Evolutionary conservation across 2,797 vertebrate genomes (phyloP), one percentile per base, ranked within the genome.

Genomic region (Karalla daura): DNA sequence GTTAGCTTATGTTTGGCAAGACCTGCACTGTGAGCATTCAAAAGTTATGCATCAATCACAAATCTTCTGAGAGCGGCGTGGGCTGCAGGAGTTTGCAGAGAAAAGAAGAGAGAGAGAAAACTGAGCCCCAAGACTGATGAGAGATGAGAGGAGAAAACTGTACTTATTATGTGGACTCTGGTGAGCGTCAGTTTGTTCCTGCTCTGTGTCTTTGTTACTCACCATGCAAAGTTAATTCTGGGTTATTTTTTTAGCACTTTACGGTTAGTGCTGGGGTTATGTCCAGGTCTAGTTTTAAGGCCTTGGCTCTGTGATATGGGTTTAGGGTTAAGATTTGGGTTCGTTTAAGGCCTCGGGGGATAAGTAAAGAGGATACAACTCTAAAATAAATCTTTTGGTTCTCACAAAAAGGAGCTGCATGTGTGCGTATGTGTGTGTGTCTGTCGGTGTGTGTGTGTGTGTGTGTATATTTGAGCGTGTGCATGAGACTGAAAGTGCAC

Each of bases 361-460:
- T 74, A 45, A 35, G 36, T 14, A 54, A 63, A 66, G 43, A 47
- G 5, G 21, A 56, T 15, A 45, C 0, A 1, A 24, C 14, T 53
- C 45, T 18, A 64, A 45, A 63, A 70, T 64, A 56, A 65, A 45
- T 59, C 15, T 18, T n/a, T 51, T 24, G 23, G 10, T 55, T 49
- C 20, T 35, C 33, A 60, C 30, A 71, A 64, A 33, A n/a, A 43
- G 27, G 7, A 35, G 35, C 17, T n/a, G n/a, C n/a, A n/a, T n/a
- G n/a, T n/a, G n/a, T n/a, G n/a, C n/a, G n/a, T n/a, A n/a, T 28
- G 12, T 39, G 1, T 43, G 43, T 18, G 28, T 36, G 36, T 55
- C 21, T 59, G 18, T 56, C 13, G 8, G 27, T 46, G 37, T 24
- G 27, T 40, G 12, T n/a, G 1, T 46, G 37, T 24, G 27, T 44